Evolutionary conservation across 2,113 vertebrate species (phyloP).

Genomic region (Oplegnathus fasciatus): DNA sequence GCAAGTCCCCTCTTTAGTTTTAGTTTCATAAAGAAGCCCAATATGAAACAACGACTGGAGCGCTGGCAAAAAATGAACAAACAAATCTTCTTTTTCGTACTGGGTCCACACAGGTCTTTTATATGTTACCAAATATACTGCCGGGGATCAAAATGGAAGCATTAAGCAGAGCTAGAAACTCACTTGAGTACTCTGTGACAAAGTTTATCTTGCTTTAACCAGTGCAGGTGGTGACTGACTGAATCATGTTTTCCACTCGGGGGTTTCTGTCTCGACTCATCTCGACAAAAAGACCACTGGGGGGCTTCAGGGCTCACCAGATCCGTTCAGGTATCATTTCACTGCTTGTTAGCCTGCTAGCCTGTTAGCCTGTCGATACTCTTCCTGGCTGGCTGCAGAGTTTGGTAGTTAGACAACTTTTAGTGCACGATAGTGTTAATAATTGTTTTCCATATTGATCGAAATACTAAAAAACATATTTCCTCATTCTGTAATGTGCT

Average conservation of each 20-base stretch:
- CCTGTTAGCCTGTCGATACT: neutral
- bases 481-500: too few relatives aligned
- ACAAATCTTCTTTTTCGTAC: neutral
- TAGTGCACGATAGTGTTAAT: too few relatives aligned
- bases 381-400: neutral
- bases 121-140: too few relatives aligned
- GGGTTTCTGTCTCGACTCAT: neutral
- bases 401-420: neutral
- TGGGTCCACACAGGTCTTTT: too few relatives aligned
- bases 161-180: neutral
- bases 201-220: neutral
- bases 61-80: neutral
- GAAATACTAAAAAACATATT: too few relatives aligned
- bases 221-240: neutral
- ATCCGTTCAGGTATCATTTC: neutral
- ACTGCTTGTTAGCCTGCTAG: neutral
- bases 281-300: too few relatives aligned
- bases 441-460: too few relatives aligned
- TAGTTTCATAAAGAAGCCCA: neutral
- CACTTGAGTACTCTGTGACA: neutral
- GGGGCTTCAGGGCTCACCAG: neutral
- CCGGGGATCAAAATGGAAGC: neutral
- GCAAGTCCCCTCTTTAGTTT: neutral
- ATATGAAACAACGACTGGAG: neutral
- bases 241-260: neutral